These are phyloP conservation scores for Pterostichus niger DNA, from an alignment of 2,888 invertebrate genomes.

Conservation along the genomic window DNA sequence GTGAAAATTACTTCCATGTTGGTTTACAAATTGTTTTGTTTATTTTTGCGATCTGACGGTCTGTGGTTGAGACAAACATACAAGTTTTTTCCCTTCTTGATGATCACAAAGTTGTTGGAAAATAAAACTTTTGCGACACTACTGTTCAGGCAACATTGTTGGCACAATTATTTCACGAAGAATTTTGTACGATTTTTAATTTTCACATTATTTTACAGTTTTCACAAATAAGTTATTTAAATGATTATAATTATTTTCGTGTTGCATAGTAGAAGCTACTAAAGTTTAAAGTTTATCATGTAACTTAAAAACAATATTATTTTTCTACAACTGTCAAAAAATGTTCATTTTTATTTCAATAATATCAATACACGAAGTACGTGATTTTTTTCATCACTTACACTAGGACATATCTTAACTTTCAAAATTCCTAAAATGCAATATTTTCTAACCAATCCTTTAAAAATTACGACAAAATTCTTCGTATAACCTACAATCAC, in stretches of 20 bases:
- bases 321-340: no score
- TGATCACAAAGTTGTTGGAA: neutral
- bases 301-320: no score
- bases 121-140: neutral
- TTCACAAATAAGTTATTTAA: no score
- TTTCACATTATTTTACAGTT: neutral
- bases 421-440: neutral
- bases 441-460: neutral
- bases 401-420: no score
- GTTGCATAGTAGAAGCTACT: no score
- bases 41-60: neutral
- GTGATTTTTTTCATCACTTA: no score
- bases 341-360: no score
- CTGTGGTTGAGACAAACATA: conserved; percentile 6
- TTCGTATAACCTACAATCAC: neutral
- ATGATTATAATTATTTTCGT: no score
- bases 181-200: conserved; percentile 9
- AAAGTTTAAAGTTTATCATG: no score
- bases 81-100: conserved; percentile 5
- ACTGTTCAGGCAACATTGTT: conserved; percentile 1
- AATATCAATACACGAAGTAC: no score
- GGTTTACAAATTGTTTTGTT: conserved; percentile 28
- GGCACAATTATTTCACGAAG: conserved; percentile 14
- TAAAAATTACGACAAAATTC: neutral
- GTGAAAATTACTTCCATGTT: neutral